phyloP scores from a whole-genome alignment of 2,113 vertebrate species.

The Microcebus ravelobensis region DNA sequence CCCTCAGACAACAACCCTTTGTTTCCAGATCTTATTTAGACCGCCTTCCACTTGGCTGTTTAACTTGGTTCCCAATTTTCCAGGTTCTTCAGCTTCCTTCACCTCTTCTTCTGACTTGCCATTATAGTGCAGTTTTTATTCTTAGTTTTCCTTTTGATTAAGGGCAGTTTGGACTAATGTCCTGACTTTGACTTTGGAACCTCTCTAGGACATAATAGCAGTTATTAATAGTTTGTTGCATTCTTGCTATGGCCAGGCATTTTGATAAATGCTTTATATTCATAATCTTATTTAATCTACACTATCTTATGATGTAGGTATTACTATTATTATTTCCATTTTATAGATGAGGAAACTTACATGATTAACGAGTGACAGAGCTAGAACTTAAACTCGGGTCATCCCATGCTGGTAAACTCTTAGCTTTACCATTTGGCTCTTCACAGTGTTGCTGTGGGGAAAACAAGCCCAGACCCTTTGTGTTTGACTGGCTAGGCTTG shows the following conservation, averaged over 20 bases:
- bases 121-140: background rate
- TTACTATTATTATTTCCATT: background rate
- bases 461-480: background rate
- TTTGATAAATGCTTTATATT: background rate
- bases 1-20: background rate
- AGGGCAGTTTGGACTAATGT: background rate
- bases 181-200: background rate
- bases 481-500: background rate
- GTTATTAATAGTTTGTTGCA: background rate
- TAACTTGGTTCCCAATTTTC: background rate
- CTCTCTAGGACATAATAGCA: background rate
- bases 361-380: background rate
- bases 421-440: background rate
- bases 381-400: background rate
- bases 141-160: background rate
- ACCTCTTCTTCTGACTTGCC: background rate
- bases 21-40: background rate
- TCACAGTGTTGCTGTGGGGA: background rate
- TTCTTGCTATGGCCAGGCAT: background rate
- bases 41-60: background rate
- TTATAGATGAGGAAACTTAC: background rate
- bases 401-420: background rate
- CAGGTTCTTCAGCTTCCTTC: background rate
- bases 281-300: background rate
- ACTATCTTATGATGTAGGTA: background rate